Base-by-base conservation (phyloP, 2,113 vertebrate genomes). In the Oncorhynchus keta region DNA sequence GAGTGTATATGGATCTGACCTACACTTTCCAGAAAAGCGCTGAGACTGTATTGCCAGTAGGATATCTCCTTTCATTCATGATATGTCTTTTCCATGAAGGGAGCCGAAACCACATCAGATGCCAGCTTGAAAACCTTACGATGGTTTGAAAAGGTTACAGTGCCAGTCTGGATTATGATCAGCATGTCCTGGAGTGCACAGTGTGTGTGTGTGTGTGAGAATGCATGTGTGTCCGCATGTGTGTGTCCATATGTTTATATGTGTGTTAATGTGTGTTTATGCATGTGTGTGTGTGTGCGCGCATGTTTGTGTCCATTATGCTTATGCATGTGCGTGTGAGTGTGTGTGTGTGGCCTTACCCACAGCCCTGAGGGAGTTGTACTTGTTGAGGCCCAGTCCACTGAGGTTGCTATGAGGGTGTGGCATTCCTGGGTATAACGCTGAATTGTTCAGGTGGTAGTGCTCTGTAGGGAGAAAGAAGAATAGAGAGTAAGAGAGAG, bases 291-390 rank as follows among this genome's bases (percentile, higher is more conserved):
- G 57, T 7, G 3, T 26, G 26, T 26, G 1, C 26, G 2, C 30
- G 30, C 4, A 1, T 32, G 32, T 1, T 5, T 32, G 32, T 32
- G 32, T 32, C 32, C 32, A 32, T 32, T n/a, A n/a, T 61, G 18
- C 6, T 26, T 26, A 5, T 22, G 20, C 9, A 20, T 7, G 69
- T n/a, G 1, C 28, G 69, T 26, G 35, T 2, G 2, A 2, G n/a
- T n/a, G 73, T 49, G 24, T 78, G 59, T 51, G 76, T 75, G 72
- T 80, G 39, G 3, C 88, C 92, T 91, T 88, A 94, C 93, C 93
- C 73, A 93, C 93, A 69, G 92, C 92, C 87, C 90, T 94, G 8
- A 94, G 90, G 69, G 93, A 93, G 73, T 86, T 89, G 28, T 93
- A 94, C 75, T 93, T 93, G 90, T 91, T 93, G 72, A 93, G 85